phyloP scores from a whole-genome alignment of 1,140 invertebrate species.

The Drosophila fuyamai region DNA sequence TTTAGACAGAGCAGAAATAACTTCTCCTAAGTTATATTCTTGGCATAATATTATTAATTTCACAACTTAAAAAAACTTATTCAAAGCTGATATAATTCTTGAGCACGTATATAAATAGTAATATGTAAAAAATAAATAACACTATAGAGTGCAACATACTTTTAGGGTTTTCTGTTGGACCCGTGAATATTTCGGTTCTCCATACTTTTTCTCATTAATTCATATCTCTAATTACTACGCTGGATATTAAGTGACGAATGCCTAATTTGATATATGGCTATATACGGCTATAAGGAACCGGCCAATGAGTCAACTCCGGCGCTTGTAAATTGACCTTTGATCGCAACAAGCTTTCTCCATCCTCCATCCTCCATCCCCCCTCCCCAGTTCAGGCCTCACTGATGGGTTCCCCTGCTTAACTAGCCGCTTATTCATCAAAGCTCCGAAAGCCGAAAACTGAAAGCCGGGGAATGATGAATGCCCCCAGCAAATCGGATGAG shows the following conservation, averaged over 20 bases:
- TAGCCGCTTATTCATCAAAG: constrained; percentile 71
- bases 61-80: too few relatives aligned
- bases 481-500: constrained; percentile 54
- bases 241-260: neutral
- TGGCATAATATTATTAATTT: too few relatives aligned
- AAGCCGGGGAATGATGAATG: constrained; percentile 65
- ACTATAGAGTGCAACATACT: neutral
- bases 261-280: neutral
- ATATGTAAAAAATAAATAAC: too few relatives aligned
- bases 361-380: neutral
- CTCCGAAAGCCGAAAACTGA: constrained; percentile 7
- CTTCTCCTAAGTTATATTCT: too few relatives aligned
- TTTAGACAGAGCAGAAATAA: too few relatives aligned
- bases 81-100: too few relatives aligned
- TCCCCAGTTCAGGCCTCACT: neutral
- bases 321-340: constrained; percentile 56
- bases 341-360: constrained; percentile 1
- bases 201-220: neutral
- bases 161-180: neutral
- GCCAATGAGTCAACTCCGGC: neutral
- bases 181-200: too few relatives aligned
- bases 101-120: too few relatives aligned
- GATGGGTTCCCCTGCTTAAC: constrained; percentile 37
- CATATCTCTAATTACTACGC: neutral
- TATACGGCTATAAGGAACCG: neutral